Percentiles rank a stretch among this genome's conserved stretches.
Evolutionary conservation across 1,140 invertebrate species (phyloP).

Genomic region (Drosophila persimilis): DNA sequence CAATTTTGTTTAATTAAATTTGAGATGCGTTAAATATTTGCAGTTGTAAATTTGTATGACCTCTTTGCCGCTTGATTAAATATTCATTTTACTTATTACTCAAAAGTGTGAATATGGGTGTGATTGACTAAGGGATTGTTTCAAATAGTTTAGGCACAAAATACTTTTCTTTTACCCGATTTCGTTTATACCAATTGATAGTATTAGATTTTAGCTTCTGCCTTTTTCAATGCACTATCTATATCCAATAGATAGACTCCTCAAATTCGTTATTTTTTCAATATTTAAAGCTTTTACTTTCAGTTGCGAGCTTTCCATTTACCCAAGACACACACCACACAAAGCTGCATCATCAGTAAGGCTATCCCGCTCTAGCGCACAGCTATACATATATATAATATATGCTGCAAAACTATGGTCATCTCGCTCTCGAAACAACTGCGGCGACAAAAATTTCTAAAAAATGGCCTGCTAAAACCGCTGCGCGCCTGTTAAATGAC

Average conservation of each 20-base stretch:
- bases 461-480: slow-evolving; percentile 31
- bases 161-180: neutral
- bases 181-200: no score
- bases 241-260: no score
- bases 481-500: slow-evolving; percentile 71
- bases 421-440: slow-evolving; percentile 25
- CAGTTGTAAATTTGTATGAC: slow-evolving; percentile 47
- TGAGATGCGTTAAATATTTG: slow-evolving; percentile 68
- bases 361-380: slow-evolving; percentile 14
- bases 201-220: no score
- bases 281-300: neutral
- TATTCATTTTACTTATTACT: slow-evolving; percentile 31
- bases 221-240: no score
- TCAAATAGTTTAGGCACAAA: neutral
- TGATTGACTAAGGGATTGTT: no score
- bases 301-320: neutral
- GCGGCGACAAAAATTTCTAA: slow-evolving; percentile 35
- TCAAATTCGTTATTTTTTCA: no score
- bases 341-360: neutral
- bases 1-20: slow-evolving; percentile 42
- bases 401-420: slow-evolving; percentile 6
- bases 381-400: no score
- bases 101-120: slow-evolving; percentile 1
- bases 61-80: slow-evolving; percentile 38
- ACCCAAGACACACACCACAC: slow-evolving; percentile 17